These are phyloP conservation scores for Eupelmus urozonus DNA, from an alignment of 2,888 invertebrate genomes.

Conservation along the genomic window DNA sequence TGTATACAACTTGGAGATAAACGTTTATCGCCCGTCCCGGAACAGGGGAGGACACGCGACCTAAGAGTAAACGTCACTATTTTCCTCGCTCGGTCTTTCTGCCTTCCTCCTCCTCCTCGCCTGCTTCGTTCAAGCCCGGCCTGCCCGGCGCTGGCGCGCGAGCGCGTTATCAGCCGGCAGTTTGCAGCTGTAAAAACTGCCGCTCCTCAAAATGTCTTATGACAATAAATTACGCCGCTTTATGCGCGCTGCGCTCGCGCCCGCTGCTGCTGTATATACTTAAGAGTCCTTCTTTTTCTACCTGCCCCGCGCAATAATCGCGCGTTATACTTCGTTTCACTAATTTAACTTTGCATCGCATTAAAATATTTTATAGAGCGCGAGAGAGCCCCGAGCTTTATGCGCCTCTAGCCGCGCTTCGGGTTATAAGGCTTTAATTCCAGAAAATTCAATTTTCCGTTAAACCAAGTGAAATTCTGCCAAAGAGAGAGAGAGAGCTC, in stretches of 20 bases:
- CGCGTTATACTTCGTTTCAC: slow-evolving; percentile 43
- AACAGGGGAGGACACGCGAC: slow-evolving; percentile 49
- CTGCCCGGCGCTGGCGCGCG: not conserved
- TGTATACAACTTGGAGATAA: slow-evolving; percentile 62
- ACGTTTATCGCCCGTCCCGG: slow-evolving; percentile 62
- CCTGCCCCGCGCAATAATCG: slow-evolving; percentile 40
- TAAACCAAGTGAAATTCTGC: too few species aligned
- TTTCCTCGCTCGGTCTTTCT: slow-evolving; percentile 24
- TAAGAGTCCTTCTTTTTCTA: too few species aligned
- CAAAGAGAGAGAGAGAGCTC: too few species aligned
- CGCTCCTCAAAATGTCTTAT: slow-evolving; percentile 35
- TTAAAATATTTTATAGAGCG: slow-evolving; percentile 40
- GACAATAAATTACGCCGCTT: slow-evolving; percentile 47
- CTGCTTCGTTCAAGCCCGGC: not conserved
- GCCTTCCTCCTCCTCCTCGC: not conserved
- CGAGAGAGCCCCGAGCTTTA: slow-evolving; percentile 5
- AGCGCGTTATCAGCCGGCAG: slow-evolving; percentile 39
- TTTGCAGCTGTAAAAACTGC: slow-evolving; percentile 52
- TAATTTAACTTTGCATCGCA: slow-evolving; percentile 44
- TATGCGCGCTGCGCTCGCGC: slow-evolving; percentile 23
- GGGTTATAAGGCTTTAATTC: slow-evolving; percentile 19
- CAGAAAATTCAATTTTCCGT: slow-evolving; percentile 36
- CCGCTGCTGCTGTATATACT: not conserved
- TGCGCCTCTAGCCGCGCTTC: not conserved
- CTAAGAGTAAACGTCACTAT: slow-evolving; percentile 57